phyloP scores from a whole-genome alignment of 1,140 invertebrate genomes.

The Trachymyrmex cornetzi region DNA sequence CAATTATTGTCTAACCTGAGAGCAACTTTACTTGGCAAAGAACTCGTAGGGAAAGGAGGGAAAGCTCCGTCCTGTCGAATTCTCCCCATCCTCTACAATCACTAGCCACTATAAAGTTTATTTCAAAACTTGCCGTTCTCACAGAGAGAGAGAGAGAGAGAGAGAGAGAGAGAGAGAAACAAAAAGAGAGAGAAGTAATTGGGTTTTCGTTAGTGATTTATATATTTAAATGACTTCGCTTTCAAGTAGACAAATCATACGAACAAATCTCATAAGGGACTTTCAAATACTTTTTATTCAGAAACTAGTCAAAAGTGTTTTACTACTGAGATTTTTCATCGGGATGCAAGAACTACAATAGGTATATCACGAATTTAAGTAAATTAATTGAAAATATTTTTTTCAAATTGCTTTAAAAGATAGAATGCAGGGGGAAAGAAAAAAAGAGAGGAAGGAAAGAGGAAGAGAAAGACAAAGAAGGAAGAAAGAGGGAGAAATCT shows the following conservation, averaged over 20 bases:
- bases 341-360: too few relatives aligned
- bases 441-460: neutral
- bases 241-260: conserved; percentile 18
- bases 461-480: neutral
- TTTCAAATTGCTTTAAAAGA: neutral
- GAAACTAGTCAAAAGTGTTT: too few relatives aligned
- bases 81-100: conserved; percentile 78
- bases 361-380: too few relatives aligned
- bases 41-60: conserved; percentile 67
- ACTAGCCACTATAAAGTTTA: conserved; percentile 85
- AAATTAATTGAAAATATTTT: too few relatives aligned
- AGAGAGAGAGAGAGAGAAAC: conserved; percentile 58
- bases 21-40: conserved; percentile 85
- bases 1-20: conserved; percentile 87
- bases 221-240: conserved; percentile 80
- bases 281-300: too few relatives aligned
- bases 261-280: too few relatives aligned
- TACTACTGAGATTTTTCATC: too few relatives aligned
- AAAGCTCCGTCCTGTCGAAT: conserved; percentile 75
- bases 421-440: neutral
- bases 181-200: conserved; percentile 44
- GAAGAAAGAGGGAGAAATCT: neutral
- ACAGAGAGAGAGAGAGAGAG: conserved; percentile 32
- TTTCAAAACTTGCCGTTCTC: conserved; percentile 81
- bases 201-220: conserved; percentile 81